Evolutionary conservation across 2,888 invertebrate species (phyloP).

Genomic region (Papilio elwesi): DNA sequence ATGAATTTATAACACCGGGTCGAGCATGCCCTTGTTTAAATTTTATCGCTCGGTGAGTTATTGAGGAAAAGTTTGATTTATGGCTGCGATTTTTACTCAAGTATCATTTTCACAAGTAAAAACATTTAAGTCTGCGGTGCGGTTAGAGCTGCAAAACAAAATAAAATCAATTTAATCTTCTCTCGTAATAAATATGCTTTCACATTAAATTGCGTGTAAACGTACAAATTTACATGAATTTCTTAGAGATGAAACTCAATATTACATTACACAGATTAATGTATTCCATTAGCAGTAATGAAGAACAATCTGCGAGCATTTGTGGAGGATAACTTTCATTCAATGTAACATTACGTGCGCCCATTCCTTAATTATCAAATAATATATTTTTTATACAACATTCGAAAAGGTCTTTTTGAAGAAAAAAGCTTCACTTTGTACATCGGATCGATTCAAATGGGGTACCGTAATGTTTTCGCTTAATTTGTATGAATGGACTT

Average conservation of each 20-base stretch:
- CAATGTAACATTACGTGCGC: slow-evolving; percentile 4
- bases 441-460: slow-evolving; percentile 25
- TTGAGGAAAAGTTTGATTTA: slow-evolving; percentile 33
- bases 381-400: slow-evolving; percentile 19
- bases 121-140: neutral
- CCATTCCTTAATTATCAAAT: slow-evolving; percentile 22
- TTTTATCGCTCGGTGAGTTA: slow-evolving; percentile 36
- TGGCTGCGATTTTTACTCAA: slow-evolving; percentile 14
- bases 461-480: slow-evolving; percentile 33
- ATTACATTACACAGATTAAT: slow-evolving; percentile 32
- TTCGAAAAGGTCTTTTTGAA: slow-evolving; percentile 26
- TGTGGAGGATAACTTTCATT: slow-evolving; percentile 24
- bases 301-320: slow-evolving; percentile 26
- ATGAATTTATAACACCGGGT: slow-evolving; percentile 33
- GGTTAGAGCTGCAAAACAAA: neutral
- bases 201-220: neutral
- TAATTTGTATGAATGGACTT: slow-evolving; percentile 35
- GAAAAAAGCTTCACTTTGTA: slow-evolving; percentile 32
- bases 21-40: slow-evolving; percentile 31
- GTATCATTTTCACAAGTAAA: slow-evolving; percentile 9
- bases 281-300: slow-evolving; percentile 32
- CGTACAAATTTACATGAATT: slow-evolving; percentile 18
- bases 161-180: neutral
- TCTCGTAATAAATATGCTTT: neutral
- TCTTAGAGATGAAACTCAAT: slow-evolving; percentile 25